Percentiles rank a stretch among this genome's conserved stretches.
Evolutionary conservation across 2,113 vertebrate species (phyloP).

Genomic region (Gallinago undulata): DNA sequence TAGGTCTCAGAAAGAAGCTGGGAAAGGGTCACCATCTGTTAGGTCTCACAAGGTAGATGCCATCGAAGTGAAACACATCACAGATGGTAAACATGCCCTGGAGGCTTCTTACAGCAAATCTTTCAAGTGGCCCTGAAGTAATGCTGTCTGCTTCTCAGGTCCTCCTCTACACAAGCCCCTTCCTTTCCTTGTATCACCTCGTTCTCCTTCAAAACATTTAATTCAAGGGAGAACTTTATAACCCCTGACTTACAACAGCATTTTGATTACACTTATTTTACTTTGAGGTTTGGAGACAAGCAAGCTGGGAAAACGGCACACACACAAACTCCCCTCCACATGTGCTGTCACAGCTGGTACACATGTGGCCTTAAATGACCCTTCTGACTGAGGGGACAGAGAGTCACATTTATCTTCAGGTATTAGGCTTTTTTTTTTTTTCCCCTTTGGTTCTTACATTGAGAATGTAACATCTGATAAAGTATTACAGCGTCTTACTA

Average conservation of each 20-base stretch:
- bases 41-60: background rate
- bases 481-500: background rate
- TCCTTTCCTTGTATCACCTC: background rate
- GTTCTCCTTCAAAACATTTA: fast-evolving
- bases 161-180: background rate
- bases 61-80: background rate
- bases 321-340: background rate
- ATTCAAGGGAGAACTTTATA: background rate
- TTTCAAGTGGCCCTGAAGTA: background rate
- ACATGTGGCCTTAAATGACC: background rate
- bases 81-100: background rate
- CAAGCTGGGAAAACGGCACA: background rate
- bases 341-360: background rate
- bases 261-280: background rate
- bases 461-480: background rate
- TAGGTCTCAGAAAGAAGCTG: background rate
- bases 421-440: background rate
- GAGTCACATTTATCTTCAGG: background rate
- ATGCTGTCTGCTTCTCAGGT: background rate
- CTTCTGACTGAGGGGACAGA: background rate
- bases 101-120: background rate
- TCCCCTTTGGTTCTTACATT: background rate
- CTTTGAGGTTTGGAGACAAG: background rate
- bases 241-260: background rate
- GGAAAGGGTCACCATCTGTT: background rate